Percentiles rank a stretch among this genome's conserved stretches.
phyloP scores from a whole-genome alignment of 2,797 vertebrate genomes.

The Scleropages formosus region DNA sequence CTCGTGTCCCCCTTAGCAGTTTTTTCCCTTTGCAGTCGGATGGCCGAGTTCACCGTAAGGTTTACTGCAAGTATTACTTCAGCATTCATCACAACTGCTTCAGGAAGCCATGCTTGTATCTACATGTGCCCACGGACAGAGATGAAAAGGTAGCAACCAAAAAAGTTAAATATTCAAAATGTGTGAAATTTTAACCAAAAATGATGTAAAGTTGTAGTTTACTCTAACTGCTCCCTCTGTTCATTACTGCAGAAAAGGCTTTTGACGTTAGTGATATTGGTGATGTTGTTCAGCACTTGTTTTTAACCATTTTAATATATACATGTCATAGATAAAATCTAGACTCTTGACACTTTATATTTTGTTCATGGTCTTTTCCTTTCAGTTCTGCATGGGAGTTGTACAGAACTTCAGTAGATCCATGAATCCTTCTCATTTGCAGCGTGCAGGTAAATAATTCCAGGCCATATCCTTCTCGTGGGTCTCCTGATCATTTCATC shows the following conservation, averaged over 20 bases:
- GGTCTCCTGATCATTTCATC: not conserved
- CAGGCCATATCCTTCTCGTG: not conserved
- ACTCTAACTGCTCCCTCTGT: too few species aligned
- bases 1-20: not conserved
- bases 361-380: constrained; percentile 25
- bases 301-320: too few species aligned
- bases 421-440: constrained; percentile 67
- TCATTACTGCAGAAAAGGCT: too few species aligned
- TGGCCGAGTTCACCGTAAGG: constrained; percentile 20
- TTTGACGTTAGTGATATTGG: too few species aligned
- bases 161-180: not conserved
- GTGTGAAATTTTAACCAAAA: too few species aligned
- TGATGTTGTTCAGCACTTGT: too few species aligned
- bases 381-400: constrained; percentile 79
- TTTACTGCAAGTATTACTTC: constrained; percentile 85
- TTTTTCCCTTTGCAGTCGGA: constrained; percentile 23
- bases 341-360: too few species aligned
- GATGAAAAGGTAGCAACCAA: constrained; percentile 81
- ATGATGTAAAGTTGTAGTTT: too few species aligned
- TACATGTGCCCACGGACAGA: constrained; percentile 73
- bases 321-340: too few species aligned
- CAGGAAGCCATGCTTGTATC: constrained; percentile 71
- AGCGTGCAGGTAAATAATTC: constrained; percentile 77
- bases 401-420: constrained; percentile 71
- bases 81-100: constrained; percentile 71